These are phyloP conservation scores for Conus ventricosus DNA, from an alignment of 1,140 invertebrate genomes.

Conservation along the genomic window DNA sequence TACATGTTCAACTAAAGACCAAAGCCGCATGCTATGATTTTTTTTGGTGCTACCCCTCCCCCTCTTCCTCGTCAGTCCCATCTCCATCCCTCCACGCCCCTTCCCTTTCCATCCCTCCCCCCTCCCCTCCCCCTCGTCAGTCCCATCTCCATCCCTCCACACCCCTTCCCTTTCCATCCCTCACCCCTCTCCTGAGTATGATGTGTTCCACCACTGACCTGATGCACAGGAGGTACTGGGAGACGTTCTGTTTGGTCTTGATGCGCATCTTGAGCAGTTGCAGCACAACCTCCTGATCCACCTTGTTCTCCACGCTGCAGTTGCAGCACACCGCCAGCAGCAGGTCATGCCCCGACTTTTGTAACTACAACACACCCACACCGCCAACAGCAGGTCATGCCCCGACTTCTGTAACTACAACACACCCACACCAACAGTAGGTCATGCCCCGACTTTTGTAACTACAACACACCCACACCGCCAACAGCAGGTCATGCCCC, in stretches of 20 bases:
- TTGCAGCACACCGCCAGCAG: conserved; percentile 94
- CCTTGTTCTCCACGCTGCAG: conserved; percentile 84
- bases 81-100: neutral
- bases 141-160: neutral
- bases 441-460: conserved; percentile 84
- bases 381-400: conserved; percentile 93
- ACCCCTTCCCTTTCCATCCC: neutral
- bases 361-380: neutral
- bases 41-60: neutral
- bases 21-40: too few species aligned
- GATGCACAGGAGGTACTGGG: conserved; percentile 90
- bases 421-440: conserved; percentile 94
- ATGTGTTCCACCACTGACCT: conserved; percentile 76
- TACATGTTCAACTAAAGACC: too few species aligned
- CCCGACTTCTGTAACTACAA: conserved; percentile 78
- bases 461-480: conserved; percentile 81
- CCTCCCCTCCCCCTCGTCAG: neutral
- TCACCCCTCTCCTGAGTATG: neutral
- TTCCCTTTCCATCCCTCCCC: too few species aligned
- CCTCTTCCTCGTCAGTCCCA: neutral
- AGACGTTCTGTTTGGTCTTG: conserved; percentile 94
- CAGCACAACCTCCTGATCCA: conserved; percentile 93
- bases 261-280: conserved; percentile 92
- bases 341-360: conserved; percentile 87
- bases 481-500: conserved; percentile 94